Conservation (phyloP, 2,113 vertebrate genomes). For the Eulemur rufifrons region DNA sequence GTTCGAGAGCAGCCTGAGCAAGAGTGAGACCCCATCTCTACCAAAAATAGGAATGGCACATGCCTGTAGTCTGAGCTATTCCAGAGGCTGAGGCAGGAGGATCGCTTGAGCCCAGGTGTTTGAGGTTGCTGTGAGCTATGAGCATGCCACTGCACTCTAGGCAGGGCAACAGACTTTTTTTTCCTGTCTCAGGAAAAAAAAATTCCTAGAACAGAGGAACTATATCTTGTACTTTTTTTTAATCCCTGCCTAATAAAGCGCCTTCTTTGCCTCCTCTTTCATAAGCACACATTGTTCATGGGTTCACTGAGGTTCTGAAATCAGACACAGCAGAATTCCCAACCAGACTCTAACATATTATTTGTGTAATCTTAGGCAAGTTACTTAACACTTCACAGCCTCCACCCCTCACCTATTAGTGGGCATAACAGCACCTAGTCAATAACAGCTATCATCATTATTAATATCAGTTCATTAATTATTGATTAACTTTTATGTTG, state of each 20-base stretch:
- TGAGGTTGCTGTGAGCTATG: no score
- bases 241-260: neutral
- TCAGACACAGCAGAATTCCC: neutral
- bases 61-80: no score
- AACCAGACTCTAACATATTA: neutral
- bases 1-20: no score
- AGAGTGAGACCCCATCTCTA: no score
- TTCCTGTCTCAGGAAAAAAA: neutral
- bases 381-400: neutral
- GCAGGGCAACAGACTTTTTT: no score
- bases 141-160: no score
- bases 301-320: neutral
- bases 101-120: no score
- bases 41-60: no score
- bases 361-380: neutral
- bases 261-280: neutral
- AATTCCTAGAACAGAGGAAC: neutral
- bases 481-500: neutral
- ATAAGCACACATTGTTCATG: neutral
- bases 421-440: accelerated
- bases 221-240: neutral
- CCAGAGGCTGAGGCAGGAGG: no score
- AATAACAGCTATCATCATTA: neutral
- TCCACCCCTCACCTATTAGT: neutral
- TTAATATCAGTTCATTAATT: neutral